phyloP scores from a whole-genome alignment of 2,888 invertebrate species.

The Allophyes oxyacanthae region DNA sequence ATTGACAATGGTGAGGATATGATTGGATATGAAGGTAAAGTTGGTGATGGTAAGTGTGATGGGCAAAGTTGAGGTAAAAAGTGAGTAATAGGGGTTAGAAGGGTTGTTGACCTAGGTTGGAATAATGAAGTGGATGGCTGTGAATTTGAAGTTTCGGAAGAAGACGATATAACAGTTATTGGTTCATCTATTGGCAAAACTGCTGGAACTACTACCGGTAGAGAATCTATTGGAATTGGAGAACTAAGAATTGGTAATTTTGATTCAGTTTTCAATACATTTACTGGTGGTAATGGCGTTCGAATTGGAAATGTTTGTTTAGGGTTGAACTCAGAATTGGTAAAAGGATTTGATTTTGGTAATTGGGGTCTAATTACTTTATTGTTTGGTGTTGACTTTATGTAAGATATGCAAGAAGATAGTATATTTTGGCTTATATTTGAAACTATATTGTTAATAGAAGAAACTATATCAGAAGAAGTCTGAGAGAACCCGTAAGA shows the following conservation, averaged over 20 bases:
- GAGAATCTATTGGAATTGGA: neutral
- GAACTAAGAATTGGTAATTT: neutral
- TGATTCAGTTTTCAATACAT: neutral
- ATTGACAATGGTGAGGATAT: conserved; percentile 12
- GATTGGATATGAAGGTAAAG: conserved; percentile 22
- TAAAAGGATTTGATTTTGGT: neutral
- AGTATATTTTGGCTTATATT: conserved; percentile 26
- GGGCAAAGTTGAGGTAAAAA: conserved; percentile 24
- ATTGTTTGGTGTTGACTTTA: neutral
- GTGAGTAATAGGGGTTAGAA: neutral
- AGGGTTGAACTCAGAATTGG: neutral
- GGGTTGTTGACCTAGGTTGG: neutral
- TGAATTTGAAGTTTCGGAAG: conserved; percentile 2
- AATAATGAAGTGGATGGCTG: neutral
- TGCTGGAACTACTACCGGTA: neutral
- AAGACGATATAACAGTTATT: neutral
- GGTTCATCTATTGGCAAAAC: neutral
- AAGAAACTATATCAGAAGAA: conserved; percentile 19
- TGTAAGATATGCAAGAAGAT: conserved; percentile 7
- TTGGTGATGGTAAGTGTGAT: conserved; percentile 39
- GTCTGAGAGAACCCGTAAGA: conserved; percentile 4
- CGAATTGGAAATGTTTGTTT: neutral
- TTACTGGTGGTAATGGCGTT: neutral
- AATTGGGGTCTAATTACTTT: neutral
- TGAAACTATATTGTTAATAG: conserved; percentile 34